A percentile compares a stretch with the other conserved stretches of the same genome.
Evolutionary conservation across 2,113 vertebrate genomes (phyloP).

Genomic region (Myrmecophaga tridactyla): DNA sequence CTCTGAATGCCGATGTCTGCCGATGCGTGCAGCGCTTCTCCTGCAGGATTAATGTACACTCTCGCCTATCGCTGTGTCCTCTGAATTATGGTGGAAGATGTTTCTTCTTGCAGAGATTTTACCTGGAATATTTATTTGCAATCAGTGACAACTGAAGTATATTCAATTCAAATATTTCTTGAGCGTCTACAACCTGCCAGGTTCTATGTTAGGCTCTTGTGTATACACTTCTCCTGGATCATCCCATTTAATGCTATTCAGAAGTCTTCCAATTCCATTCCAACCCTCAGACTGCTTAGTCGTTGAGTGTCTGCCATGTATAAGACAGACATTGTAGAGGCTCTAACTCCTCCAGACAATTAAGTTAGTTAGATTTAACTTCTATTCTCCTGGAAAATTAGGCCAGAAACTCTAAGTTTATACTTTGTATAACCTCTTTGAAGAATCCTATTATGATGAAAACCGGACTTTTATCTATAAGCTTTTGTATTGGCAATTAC

Average conservation of each 20-base stretch:
- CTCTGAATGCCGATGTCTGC: not conserved
- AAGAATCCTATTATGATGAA: constrained; percentile 21
- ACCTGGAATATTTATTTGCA: constrained; percentile 33
- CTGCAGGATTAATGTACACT: not conserved
- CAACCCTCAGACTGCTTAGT: not conserved
- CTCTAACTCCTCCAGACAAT: not conserved
- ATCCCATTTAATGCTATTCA: not conserved
- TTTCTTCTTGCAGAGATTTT: not conserved
- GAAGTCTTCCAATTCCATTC: not conserved
- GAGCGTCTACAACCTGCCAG: not conserved
- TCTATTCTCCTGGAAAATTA: not conserved
- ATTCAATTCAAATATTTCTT: not conserved
- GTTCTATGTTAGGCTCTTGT: not conserved
- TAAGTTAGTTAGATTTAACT: not conserved
- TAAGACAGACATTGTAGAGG: not conserved
- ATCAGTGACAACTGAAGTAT: not conserved
- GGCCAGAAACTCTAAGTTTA: not conserved
- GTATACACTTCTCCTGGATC: not conserved
- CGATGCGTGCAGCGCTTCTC: not conserved
- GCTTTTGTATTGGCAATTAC: not conserved
- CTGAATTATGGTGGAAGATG: not conserved
- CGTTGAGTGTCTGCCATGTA: not conserved
- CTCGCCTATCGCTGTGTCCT: not conserved
- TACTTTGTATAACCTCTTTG: not conserved
- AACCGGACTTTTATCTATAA: not conserved